Evolutionary conservation across 2,113 vertebrate species (phyloP).

Genomic region (Osmerus mordax): DNA sequence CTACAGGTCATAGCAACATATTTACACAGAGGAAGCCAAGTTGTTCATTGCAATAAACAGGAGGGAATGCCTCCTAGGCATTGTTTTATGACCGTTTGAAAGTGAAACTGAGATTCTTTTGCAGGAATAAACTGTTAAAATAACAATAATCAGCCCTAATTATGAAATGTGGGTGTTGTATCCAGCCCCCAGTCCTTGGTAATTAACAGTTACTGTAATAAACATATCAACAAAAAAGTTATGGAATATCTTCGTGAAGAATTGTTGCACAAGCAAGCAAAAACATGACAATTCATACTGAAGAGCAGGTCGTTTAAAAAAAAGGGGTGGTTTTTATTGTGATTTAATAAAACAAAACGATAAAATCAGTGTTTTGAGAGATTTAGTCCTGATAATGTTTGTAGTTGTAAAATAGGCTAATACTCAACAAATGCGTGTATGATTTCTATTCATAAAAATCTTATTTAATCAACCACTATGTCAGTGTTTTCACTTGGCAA

Average conservation of each 20-base stretch:
- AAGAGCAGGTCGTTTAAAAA: constrained; percentile 70
- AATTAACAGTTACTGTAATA: constrained; percentile 48
- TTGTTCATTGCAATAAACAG: constrained; percentile 64
- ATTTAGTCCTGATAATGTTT: constrained; percentile 60
- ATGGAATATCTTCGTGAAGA: constrained; percentile 55
- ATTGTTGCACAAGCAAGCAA: constrained; percentile 58
- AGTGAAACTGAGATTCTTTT: constrained; percentile 27
- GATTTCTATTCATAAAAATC: constrained; percentile 47
- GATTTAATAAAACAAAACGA: constrained; percentile 49
- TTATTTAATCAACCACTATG: constrained; percentile 69
- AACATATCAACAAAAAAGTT: constrained; percentile 62
- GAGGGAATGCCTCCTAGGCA: constrained; percentile 52
- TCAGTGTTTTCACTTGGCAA: constrained; percentile 57
- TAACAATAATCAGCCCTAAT: constrained; percentile 40
- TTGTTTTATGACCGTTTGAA: constrained; percentile 57
- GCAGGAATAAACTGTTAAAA: constrained; percentile 14
- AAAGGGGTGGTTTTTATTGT: constrained; percentile 56
- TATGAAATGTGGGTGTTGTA: constrained; percentile 47
- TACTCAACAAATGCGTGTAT: constrained; percentile 46
- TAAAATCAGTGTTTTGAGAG: constrained; percentile 58
- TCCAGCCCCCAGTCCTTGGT: constrained; percentile 46
- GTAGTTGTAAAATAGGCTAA: constrained; percentile 52
- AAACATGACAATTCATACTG: constrained; percentile 58
- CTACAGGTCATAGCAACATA: constrained; percentile 47
- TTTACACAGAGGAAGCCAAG: constrained; percentile 55